Evolutionary conservation across 2,797 vertebrate species (phyloP).

Genomic region (Melopsittacus undulatus): DNA sequence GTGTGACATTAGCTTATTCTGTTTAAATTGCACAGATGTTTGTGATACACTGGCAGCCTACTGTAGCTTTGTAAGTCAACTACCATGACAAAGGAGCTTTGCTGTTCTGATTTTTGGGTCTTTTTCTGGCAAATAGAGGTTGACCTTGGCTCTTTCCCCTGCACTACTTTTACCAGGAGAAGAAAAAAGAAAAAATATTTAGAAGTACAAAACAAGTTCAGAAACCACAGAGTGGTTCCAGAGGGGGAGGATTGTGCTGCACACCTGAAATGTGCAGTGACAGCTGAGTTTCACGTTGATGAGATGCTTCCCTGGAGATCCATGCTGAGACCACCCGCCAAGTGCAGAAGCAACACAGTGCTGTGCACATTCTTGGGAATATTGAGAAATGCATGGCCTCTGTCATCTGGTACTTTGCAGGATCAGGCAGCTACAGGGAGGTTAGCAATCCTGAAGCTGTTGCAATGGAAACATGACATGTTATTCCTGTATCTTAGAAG

Average conservation of each 20-base stretch:
- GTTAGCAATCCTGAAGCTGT: neutral
- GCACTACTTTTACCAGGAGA: neutral
- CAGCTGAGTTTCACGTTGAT: neutral
- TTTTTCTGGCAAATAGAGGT: neutral
- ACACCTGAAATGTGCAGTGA: neutral
- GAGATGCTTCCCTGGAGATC: neutral
- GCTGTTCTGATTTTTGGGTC: neutral
- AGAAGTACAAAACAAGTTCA: neutral
- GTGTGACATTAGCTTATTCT: neutral
- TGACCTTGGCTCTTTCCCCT: neutral
- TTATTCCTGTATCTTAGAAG: accelerated
- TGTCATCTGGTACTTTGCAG: neutral
- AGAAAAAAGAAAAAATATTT: neutral
- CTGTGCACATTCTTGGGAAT: neutral
- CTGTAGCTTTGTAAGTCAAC: neutral
- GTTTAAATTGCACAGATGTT: neutral
- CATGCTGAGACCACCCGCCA: neutral
- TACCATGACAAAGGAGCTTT: neutral
- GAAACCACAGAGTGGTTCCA: neutral
- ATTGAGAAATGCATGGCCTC: neutral
- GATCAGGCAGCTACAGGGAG: neutral
- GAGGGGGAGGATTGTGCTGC: neutral
- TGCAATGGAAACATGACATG: neutral
- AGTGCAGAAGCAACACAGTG: neutral
- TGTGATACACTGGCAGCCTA: neutral